phyloP scores from a whole-genome alignment of 2,888 invertebrate species.

The Nephrotoma guestfalica region DNA sequence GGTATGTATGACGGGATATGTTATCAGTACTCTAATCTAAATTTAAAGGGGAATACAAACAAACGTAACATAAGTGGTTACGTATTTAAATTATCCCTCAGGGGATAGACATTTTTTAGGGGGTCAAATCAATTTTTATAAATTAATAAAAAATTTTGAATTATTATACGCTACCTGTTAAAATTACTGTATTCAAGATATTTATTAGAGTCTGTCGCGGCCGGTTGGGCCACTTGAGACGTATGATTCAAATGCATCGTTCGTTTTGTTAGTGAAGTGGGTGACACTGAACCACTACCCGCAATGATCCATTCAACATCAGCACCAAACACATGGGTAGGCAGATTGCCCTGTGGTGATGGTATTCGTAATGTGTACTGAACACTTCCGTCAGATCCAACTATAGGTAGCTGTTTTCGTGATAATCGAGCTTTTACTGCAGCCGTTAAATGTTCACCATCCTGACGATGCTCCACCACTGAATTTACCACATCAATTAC shows the following conservation, averaged over 20 bases:
- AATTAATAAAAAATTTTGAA: neutral
- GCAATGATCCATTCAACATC: slow-evolving; percentile 66
- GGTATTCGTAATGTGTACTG: slow-evolving; percentile 57
- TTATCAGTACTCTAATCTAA: neutral
- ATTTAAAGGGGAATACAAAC: neutral
- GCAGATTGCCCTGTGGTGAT: slow-evolving; percentile 20
- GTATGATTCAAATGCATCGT: neutral
- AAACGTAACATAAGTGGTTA: neutral
- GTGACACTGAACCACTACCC: slow-evolving; percentile 43
- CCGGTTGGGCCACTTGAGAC: slow-evolving; percentile 15
- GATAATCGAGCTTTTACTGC: slow-evolving; percentile 62
- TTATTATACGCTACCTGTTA: slow-evolving; percentile 9
- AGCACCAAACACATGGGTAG: slow-evolving; percentile 35
- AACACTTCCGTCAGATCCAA: slow-evolving; percentile 55
- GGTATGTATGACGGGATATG: neutral
- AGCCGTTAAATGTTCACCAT: slow-evolving; percentile 45
- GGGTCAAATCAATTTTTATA: too few species aligned
- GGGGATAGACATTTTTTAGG: too few species aligned
- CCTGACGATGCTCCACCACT: slow-evolving; percentile 37
- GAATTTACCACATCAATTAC: slow-evolving; percentile 48
- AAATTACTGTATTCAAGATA: slow-evolving; percentile 1
- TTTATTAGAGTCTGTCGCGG: slow-evolving; percentile 13
- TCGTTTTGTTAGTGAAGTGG: slow-evolving; percentile 33
- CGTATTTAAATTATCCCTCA: neutral
- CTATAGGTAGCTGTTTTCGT: slow-evolving; percentile 55